Percentiles rank a stretch among this genome's conserved stretches.
These are phyloP conservation scores for Archocentrus centrarchus DNA, from an alignment of 2,113 vertebrate genomes.

Conservation along the genomic window DNA sequence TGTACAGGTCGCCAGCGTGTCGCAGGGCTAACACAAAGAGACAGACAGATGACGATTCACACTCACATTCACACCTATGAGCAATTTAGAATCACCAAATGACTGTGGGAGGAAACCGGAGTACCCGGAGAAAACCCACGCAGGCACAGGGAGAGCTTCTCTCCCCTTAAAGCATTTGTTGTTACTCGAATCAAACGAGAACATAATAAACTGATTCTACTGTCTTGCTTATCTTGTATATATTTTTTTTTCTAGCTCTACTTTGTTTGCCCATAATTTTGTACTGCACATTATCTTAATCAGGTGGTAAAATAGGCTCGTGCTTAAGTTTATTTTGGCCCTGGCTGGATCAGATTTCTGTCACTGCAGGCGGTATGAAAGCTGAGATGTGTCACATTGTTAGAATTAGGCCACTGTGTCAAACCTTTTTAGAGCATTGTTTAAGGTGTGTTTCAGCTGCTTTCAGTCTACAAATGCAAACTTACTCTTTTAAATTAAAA, in stretches of 20 bases:
- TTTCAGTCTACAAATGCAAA: not conserved
- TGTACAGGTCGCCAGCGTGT: too few species aligned
- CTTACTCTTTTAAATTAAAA: not conserved
- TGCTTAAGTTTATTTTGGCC: not conserved
- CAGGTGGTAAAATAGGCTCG: not conserved
- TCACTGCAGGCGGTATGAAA: not conserved
- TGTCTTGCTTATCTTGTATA: constrained; percentile 10
- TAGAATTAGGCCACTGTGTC: not conserved
- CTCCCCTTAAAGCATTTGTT: constrained; percentile 29
- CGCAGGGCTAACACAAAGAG: too few species aligned
- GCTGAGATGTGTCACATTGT: not conserved
- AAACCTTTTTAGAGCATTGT: not conserved
- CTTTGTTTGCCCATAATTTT: not conserved
- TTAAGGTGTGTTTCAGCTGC: not conserved
- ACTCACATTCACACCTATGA: too few species aligned
- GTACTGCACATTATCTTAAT: not conserved
- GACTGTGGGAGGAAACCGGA: too few species aligned
- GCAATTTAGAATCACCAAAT: too few species aligned
- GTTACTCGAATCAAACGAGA: constrained; percentile 37
- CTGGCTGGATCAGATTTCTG: not conserved
- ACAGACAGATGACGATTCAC: too few species aligned
- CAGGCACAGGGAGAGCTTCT: too few species aligned
- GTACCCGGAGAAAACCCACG: too few species aligned
- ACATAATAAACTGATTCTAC: constrained; percentile 23
- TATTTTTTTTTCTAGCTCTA: not conserved